These are phyloP conservation scores for Drosophila bifasciata DNA, from an alignment of 1,140 invertebrate genomes.

Conservation along the genomic window DNA sequence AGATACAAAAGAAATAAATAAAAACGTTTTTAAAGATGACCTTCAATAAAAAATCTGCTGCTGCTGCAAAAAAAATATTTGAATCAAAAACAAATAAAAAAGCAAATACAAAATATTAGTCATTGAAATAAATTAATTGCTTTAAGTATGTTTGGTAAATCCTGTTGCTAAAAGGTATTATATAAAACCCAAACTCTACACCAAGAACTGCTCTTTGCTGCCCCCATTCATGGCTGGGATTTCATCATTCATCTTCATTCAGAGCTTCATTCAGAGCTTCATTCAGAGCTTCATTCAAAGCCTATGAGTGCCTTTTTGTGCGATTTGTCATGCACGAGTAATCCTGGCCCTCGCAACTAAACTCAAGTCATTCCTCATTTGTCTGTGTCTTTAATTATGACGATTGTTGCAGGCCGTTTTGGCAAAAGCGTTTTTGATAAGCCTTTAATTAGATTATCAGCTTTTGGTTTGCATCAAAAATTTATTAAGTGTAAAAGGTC, in stretches of 20 bases:
- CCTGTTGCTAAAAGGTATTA: slow-evolving; percentile 8
- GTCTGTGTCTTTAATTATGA: slow-evolving; percentile 50
- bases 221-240: slow-evolving; percentile 6
- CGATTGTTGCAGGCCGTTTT: slow-evolving; percentile 50
- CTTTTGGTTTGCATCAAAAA: slow-evolving; percentile 19
- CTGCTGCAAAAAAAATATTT: slow-evolving; percentile 40
- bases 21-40: slow-evolving; percentile 35
- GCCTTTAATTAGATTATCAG: slow-evolving; percentile 63
- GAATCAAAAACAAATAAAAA: slow-evolving; percentile 20
- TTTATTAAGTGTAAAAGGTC: slow-evolving; percentile 58
- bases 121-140: slow-evolving; percentile 23
- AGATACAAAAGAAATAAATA: slow-evolving; percentile 47
- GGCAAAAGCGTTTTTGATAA: slow-evolving; percentile 58
- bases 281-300: neutral
- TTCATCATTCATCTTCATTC: slow-evolving; percentile 5
- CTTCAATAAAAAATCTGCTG: slow-evolving; percentile 46
- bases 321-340: slow-evolving; percentile 70
- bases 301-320: slow-evolving; percentile 61
- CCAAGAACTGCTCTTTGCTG: too few species aligned
- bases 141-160: slow-evolving; percentile 2
- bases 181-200: neutral
- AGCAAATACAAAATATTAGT: slow-evolving; percentile 25
- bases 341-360: slow-evolving; percentile 40
- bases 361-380: slow-evolving; percentile 48
- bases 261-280: neutral